phyloP scores from a whole-genome alignment of 2,113 vertebrate genomes.

The Ciconia boyciana region DNA sequence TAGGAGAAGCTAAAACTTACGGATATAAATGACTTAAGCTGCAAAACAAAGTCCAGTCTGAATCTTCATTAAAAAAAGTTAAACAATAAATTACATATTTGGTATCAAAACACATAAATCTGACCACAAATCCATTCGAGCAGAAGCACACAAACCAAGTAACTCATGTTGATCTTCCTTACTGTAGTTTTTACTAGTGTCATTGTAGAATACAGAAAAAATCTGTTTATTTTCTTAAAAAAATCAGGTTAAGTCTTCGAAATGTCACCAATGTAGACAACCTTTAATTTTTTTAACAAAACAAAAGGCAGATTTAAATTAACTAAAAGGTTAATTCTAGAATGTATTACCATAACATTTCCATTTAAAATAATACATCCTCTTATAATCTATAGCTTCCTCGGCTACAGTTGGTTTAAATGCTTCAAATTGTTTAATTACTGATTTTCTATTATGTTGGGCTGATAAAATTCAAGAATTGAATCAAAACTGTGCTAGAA shows the following conservation, averaged over 20 bases:
- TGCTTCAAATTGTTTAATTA: constrained; percentile 10
- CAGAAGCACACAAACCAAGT: neutral
- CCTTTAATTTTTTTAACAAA: constrained; percentile 42
- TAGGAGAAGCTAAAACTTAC: neutral
- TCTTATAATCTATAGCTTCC: neutral
- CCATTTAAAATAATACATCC: neutral
- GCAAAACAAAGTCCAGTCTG: neutral
- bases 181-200: neutral
- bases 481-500: neutral
- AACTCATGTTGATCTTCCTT: neutral
- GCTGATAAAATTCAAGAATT: neutral
- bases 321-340: constrained; percentile 41
- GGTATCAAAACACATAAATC: neutral
- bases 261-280: constrained; percentile 16
- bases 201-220: neutral
- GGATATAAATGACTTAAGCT: neutral
- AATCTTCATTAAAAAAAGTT: neutral
- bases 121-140: neutral
- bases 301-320: constrained; percentile 16
- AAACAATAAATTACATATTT: neutral
- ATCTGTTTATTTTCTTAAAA: neutral
- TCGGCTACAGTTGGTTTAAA: neutral
- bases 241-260: neutral
- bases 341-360: constrained; percentile 47
- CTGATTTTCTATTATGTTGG: neutral